Evolutionary conservation across 2,113 vertebrate genomes (phyloP).

Genomic region (Podarcis muralis): DNA sequence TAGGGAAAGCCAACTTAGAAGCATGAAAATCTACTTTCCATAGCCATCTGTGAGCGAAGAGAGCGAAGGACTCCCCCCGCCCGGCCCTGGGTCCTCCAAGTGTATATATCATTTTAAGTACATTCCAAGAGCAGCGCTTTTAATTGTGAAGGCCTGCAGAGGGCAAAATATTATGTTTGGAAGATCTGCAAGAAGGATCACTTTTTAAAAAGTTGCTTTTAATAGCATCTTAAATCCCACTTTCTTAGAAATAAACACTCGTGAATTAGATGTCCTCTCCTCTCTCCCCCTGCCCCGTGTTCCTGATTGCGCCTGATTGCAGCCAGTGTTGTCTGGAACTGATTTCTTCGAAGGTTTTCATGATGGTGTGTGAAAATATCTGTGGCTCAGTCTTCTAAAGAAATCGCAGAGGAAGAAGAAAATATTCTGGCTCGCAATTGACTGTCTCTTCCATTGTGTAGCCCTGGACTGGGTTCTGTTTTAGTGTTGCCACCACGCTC

Average conservation of each 20-base stretch:
- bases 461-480: not conserved
- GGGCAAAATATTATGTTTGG: constrained; percentile 45
- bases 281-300: not conserved
- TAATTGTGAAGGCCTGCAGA: constrained; percentile 23
- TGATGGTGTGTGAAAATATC: not conserved
- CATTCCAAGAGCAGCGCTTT: constrained; percentile 44
- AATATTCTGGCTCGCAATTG: not conserved
- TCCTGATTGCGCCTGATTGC: not conserved
- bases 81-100: not conserved
- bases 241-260: not conserved
- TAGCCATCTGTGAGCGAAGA: not conserved
- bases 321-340: not conserved
- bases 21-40: not conserved
- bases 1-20: not conserved
- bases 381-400: too few species aligned
- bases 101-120: constrained; percentile 40
- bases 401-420: too few species aligned
- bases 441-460: not conserved
- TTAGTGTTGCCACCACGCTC: not conserved
- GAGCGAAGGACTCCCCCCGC: not conserved
- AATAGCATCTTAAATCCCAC: constrained; percentile 5
- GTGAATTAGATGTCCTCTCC: not conserved
- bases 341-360: not conserved
- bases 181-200: not conserved
- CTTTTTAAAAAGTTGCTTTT: constrained; percentile 15